phyloP scores from a whole-genome alignment of 2,888 invertebrate species.

The Trachelus troglodyta region DNA sequence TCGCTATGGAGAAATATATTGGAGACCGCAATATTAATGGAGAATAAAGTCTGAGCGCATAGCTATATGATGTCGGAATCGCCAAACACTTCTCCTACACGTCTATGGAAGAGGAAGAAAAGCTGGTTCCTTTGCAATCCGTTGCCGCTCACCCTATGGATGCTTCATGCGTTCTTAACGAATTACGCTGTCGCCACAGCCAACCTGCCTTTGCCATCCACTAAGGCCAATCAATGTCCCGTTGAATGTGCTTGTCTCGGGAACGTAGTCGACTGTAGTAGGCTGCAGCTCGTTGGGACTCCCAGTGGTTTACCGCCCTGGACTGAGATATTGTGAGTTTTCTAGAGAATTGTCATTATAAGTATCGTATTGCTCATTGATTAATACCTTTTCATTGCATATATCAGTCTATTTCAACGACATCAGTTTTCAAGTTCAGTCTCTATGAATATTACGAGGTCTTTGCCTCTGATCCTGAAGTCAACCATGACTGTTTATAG shows the following conservation, averaged over 20 bases:
- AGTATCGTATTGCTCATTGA: background rate
- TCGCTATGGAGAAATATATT: conserved; percentile 27
- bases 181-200: background rate
- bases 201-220: background rate
- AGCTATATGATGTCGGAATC: conserved; percentile 33
- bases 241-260: conserved; percentile 61
- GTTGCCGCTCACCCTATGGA: background rate
- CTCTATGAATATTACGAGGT: background rate
- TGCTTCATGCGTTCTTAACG: background rate
- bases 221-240: conserved; percentile 46
- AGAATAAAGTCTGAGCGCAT: background rate
- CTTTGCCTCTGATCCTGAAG: background rate
- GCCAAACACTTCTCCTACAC: conserved; percentile 26
- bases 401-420: background rate
- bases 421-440: background rate
- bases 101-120: background rate
- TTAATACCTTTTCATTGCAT: background rate
- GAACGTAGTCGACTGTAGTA: conserved; percentile 58
- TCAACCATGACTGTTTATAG: background rate
- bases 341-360: background rate
- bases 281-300: conserved; percentile 51
- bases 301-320: conserved; percentile 62
- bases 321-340: conserved; percentile 61
- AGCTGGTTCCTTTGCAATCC: background rate
- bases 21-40: background rate